Conservation (phyloP, 2,797 vertebrate genomes). For the Delichon dasypus region DNA sequence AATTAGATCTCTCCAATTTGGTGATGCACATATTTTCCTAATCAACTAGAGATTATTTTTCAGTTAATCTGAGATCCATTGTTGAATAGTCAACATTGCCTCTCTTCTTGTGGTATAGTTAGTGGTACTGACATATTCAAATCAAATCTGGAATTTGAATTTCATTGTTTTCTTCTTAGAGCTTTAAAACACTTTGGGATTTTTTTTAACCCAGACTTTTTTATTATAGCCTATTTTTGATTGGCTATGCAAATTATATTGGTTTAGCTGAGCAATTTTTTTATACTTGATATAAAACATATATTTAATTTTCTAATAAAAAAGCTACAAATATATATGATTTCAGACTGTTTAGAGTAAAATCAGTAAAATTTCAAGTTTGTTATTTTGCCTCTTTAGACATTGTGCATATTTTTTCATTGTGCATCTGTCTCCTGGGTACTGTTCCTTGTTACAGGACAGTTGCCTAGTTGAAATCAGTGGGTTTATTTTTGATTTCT, state of each 20-base stretch:
- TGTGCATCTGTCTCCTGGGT: neutral
- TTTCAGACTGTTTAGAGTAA: neutral
- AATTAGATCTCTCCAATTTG: slow-evolving; percentile 5
- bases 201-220: neutral
- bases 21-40: neutral
- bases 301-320: neutral
- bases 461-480: neutral
- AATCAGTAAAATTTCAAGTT: neutral
- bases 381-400: neutral
- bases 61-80: slow-evolving; percentile 7
- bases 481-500: neutral
- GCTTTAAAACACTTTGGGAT: neutral
- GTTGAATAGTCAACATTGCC: neutral
- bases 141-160: neutral
- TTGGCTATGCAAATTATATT: neutral
- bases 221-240: neutral
- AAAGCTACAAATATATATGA: neutral
- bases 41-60: slow-evolving; percentile 27
- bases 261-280: neutral
- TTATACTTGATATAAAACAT: neutral
- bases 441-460: neutral
- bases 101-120: neutral
- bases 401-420: neutral
- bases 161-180: neutral
- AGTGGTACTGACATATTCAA: neutral